Percentiles rank a stretch among this genome's conserved stretches.
Evolutionary conservation across 2,888 invertebrate genomes (phyloP).

Genomic region (Malachius bipustulatus): DNA sequence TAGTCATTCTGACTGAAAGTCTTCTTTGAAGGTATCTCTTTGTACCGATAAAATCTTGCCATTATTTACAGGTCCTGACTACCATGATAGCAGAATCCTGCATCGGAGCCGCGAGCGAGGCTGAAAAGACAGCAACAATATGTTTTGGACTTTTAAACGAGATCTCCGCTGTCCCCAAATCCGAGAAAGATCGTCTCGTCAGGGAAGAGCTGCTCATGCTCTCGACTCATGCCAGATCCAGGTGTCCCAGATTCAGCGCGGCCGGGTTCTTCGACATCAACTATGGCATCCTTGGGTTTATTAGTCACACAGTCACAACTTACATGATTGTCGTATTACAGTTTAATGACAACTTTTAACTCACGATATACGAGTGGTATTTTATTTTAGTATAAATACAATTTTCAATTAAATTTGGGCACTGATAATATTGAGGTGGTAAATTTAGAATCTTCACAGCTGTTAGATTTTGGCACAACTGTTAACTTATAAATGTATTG

Average conservation of each 20-base stretch:
- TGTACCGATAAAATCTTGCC: too few species aligned
- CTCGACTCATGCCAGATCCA: neutral
- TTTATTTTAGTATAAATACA: too few species aligned
- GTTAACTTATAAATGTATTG: too few species aligned
- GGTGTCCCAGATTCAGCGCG: neutral
- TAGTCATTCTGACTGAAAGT: too few species aligned
- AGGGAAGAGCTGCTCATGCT: neutral
- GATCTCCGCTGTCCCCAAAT: neutral
- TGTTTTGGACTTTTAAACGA: neutral
- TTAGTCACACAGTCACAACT: neutral
- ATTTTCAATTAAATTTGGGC: too few species aligned
- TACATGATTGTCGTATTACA: neutral
- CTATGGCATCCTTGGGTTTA: neutral
- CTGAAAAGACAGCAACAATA: conserved; percentile 1
- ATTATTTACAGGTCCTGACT: neutral
- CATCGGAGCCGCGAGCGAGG: neutral
- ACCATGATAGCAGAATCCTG: neutral
- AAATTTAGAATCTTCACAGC: too few species aligned
- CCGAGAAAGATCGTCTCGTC: neutral
- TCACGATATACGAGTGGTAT: too few species aligned
- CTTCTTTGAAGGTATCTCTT: too few species aligned
- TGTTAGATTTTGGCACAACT: too few species aligned
- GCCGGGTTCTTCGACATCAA: conserved; percentile 2
- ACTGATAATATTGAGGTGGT: too few species aligned
- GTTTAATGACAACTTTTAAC: too few species aligned